Base-by-base conservation (phyloP, 37 sponge, comb jelly and placozoan genomes). In the Agelas oroides region DNA sequence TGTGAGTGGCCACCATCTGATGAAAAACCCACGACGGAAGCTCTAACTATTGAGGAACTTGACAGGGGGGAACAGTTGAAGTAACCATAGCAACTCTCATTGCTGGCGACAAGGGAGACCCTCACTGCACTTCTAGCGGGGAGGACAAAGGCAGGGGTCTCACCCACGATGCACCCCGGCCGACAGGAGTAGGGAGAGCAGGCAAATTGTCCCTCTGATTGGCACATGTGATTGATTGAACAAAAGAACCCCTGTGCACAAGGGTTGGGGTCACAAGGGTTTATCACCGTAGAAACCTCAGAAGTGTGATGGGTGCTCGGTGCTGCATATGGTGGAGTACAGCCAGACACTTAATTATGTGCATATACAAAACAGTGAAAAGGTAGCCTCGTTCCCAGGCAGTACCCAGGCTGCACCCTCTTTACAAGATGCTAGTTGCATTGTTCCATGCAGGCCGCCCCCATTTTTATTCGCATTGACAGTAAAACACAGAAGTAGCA, bases 251-350 rank as follows among this genome's bases (percentile, higher is more conserved):
- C 90, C 1, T 59, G 59, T 3, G 71, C 61, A 72, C 90, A 89
- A 21, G 90, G 90, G 71, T 82, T 89, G 53, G 90, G 82, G 30
- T 71, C 66, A 37, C 90, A 89, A 0, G 90, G 90, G 60, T 70
- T 77, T 2, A 59, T 40, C 1, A 88, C 65, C 23, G 19, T 36
- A 38, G 73, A 41, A 23, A 70, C 69, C 34, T 46, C 68, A 53
- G 24, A n/a, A 37, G 46, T 46, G 15, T 53, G 36, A 21, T 30
- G 53, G 54, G 59, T 24, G 38, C 77, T 76, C 2, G 85, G 77
- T 12, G 36, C 66, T 66, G 79, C 2, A 33, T 23, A 21, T 39
- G 37, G 3, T 35, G 30, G 11, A 1, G 41, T n/a, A n/a, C n/a
- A n/a, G n/a, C n/a, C n/a, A n/a, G n/a, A n/a, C n/a, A n/a, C n/a